These are phyloP conservation scores for Coregonus sp. DNA, from an alignment of 2,797 vertebrate species.

Conservation along the genomic window DNA sequence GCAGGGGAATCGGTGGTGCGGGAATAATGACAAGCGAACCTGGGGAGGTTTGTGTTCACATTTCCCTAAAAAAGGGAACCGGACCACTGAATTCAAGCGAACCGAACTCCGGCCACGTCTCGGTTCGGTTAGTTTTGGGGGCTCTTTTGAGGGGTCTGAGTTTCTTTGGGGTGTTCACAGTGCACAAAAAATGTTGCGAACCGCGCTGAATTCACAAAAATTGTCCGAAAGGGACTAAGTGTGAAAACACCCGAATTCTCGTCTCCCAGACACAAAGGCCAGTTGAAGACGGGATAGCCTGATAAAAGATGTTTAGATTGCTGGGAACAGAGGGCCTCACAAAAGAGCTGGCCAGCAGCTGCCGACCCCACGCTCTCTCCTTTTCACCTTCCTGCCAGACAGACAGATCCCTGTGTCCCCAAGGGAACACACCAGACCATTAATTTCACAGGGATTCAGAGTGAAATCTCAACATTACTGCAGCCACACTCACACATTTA, in stretches of 20 bases:
- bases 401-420: constrained; percentile 56
- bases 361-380: constrained; percentile 51
- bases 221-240: too few species aligned
- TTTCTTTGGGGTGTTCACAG: too few species aligned
- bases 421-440: constrained; percentile 43
- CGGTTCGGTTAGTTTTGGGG: too few species aligned
- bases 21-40: too few species aligned
- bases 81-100: too few species aligned
- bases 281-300: constrained; percentile 53
- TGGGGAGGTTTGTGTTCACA: too few species aligned
- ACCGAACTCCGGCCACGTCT: too few species aligned
- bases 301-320: constrained; percentile 56
- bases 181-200: too few species aligned
- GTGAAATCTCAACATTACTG: background rate
- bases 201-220: too few species aligned
- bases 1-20: too few species aligned
- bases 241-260: background rate
- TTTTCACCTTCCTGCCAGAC: constrained; percentile 61
- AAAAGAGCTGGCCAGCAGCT: constrained; percentile 74
- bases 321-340: constrained; percentile 69
- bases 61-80: too few species aligned
- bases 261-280: constrained; percentile 70
- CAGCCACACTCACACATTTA: background rate
- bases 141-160: too few species aligned
- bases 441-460: constrained; percentile 47